phyloP scores from a whole-genome alignment of 2,797 vertebrate species.

The Channa striata region DNA sequence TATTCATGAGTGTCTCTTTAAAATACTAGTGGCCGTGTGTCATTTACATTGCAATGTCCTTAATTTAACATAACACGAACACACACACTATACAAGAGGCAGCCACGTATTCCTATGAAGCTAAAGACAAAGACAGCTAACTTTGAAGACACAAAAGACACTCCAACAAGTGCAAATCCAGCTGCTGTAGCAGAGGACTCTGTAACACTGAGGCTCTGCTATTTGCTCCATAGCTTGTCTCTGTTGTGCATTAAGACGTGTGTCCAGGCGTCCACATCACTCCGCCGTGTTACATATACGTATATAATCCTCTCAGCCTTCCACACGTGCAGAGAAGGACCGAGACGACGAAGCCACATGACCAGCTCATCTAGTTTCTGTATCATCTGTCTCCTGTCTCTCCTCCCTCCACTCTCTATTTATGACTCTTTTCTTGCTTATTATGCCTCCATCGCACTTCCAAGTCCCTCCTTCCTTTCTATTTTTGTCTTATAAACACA shows the following conservation, averaged over 20 bases:
- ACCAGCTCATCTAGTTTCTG: conserved; percentile 30
- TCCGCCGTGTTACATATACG: conserved; percentile 14
- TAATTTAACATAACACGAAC: too few relatives aligned
- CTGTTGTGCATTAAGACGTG: conserved; percentile 3
- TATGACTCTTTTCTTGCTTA: conserved; percentile 28
- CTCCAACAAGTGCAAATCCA: conserved; percentile 14
- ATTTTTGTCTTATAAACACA: conserved; percentile 62
- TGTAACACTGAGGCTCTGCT: too few relatives aligned
- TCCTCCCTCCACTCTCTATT: conserved; percentile 14
- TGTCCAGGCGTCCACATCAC: conserved; percentile 36
- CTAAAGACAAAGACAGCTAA: too few relatives aligned
- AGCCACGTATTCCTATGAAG: not conserved
- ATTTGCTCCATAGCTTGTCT: not conserved
- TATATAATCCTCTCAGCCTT: conserved; percentile 18
- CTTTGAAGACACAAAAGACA: not conserved
- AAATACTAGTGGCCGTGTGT: too few relatives aligned
- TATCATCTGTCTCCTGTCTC: conserved; percentile 18
- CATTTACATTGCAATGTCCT: too few relatives aligned
- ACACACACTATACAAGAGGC: not conserved
- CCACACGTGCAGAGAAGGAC: conserved; percentile 7
- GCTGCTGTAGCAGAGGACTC: not conserved
- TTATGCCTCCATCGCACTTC: conserved; percentile 34
- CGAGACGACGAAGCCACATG: conserved; percentile 6
- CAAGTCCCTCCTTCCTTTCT: conserved; percentile 45
- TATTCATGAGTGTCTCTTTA: not conserved